Percentiles rank a stretch among this genome's conserved stretches.
phyloP scores from a whole-genome alignment of 2,113 vertebrate species.

The Colius striatus region DNA sequence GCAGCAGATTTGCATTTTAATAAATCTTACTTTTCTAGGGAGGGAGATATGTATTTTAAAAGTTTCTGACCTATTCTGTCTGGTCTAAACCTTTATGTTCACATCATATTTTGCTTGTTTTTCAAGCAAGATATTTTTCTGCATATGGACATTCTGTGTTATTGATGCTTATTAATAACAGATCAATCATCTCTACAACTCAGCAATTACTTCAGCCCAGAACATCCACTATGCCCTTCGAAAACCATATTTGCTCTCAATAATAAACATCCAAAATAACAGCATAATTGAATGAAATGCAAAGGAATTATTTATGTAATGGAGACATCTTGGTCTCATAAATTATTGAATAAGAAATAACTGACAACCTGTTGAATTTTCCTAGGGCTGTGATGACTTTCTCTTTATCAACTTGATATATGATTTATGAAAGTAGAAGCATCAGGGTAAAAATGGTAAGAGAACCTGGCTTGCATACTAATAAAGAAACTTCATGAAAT shows the following conservation, averaged over 20 bases:
- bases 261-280: conserved; percentile 63
- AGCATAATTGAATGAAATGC: conserved; percentile 67
- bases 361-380: conserved; percentile 65
- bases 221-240: conserved; percentile 32
- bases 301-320: conserved; percentile 76
- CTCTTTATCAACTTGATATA: conserved; percentile 69
- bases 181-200: not conserved
- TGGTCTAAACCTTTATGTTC: not conserved
- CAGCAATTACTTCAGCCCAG: not conserved
- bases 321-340: conserved; percentile 72
- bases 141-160: not conserved
- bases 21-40: not conserved
- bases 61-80: not conserved
- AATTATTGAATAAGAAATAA: conserved; percentile 71
- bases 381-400: conserved; percentile 60
- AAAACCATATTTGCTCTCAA: conserved; percentile 16
- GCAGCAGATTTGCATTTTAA: not conserved
- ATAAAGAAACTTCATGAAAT: conserved; percentile 14
- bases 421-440: conserved; percentile 72
- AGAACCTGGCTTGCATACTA: conserved; percentile 47
- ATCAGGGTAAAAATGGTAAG: conserved; percentile 53
- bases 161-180: not conserved
- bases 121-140: not conserved
- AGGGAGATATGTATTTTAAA: accelerated
- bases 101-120: not conserved